These are phyloP conservation scores for Apotomis turbidana DNA, from an alignment of 2,888 invertebrate genomes.

Conservation along the genomic window DNA sequence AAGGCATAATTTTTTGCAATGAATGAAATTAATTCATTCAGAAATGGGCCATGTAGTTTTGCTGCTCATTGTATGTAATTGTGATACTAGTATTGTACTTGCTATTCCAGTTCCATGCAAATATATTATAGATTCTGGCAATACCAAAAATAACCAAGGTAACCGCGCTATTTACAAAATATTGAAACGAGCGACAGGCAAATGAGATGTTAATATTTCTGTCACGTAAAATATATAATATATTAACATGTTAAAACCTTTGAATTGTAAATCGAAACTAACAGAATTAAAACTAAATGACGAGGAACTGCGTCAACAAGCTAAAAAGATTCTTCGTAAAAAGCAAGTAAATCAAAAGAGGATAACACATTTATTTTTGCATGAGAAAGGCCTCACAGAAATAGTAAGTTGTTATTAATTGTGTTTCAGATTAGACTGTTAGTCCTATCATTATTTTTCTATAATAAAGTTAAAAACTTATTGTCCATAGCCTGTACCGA, in stretches of 20 bases:
- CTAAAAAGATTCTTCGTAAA: constrained; percentile 65
- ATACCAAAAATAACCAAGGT: constrained; percentile 17
- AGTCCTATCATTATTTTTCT: not conserved
- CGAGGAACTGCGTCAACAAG: constrained; percentile 65
- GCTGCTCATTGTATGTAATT: too few relatives aligned
- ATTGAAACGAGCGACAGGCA: constrained; percentile 52
- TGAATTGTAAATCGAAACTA: constrained; percentile 50
- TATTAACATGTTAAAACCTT: constrained; percentile 41
- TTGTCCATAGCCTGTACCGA: constrained; percentile 65
- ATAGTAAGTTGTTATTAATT: constrained; percentile 76
- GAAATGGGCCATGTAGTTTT: too few relatives aligned
- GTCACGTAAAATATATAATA: not conserved
- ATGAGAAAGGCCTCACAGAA: constrained; percentile 81
- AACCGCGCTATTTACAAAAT: constrained; percentile 60
- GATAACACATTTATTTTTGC: constrained; percentile 82
- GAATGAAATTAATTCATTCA: too few relatives aligned
- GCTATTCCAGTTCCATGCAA: too few relatives aligned
- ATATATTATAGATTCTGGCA: not conserved
- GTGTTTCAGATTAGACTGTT: not conserved
- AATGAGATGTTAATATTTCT: not conserved
- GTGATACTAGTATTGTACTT: too few relatives aligned
- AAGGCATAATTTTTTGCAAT: not conserved
- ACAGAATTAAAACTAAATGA: constrained; percentile 61
- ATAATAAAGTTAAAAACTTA: not conserved
- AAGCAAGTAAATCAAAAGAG: constrained; percentile 62